Evolutionary conservation across 2,113 vertebrate species (phyloP).

Genomic region (Procavia capensis): DNA sequence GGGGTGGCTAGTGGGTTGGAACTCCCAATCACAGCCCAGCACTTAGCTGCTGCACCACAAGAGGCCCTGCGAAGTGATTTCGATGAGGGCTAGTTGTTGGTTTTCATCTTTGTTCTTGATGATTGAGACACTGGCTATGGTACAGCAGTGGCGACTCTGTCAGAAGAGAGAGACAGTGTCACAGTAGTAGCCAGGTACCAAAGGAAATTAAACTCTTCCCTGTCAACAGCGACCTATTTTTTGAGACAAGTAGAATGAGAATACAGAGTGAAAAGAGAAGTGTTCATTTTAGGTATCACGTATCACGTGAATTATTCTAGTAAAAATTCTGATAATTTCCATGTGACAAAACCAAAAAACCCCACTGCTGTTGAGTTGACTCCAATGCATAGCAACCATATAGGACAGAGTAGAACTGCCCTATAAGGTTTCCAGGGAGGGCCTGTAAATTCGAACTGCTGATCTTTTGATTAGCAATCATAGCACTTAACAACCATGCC

Average conservation of each 20-base stretch:
- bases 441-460: no score
- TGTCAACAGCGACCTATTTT: background rate
- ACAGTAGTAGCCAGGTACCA: background rate
- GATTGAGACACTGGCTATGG: background rate
- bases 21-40: background rate
- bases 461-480: no score
- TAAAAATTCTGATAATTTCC: background rate
- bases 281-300: background rate
- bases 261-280: background rate
- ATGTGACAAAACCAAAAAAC: background rate
- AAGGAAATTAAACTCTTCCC: conserved; percentile 11
- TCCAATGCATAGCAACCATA: no score
- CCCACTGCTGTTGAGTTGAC: no score
- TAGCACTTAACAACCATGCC: no score
- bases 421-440: no score
- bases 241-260: background rate
- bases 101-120: background rate
- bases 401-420: no score
- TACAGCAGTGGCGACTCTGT: background rate
- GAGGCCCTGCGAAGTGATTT: background rate
- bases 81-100: background rate
- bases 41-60: background rate
- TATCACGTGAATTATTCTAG: background rate
- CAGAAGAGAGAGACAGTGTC: background rate
- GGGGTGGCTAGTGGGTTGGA: background rate